These are phyloP conservation scores for Archivesica marissinica DNA, from an alignment of 1,140 invertebrate genomes.

Conservation along the genomic window DNA sequence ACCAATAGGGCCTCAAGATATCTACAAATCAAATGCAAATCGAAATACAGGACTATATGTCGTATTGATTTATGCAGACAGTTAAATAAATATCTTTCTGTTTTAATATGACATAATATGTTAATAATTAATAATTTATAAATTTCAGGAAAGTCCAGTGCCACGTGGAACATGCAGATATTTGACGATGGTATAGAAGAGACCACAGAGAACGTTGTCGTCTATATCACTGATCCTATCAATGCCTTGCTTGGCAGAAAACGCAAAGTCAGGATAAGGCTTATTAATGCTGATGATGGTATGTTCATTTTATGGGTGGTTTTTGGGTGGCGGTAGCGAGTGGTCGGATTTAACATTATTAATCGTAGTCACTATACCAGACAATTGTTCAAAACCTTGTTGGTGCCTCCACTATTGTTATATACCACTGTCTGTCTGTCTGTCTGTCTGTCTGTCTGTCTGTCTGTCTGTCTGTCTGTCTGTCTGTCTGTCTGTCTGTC, in stretches of 20 bases:
- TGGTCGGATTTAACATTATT: too few relatives aligned
- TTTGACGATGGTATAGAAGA: slow-evolving; percentile 74
- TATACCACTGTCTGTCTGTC: too few relatives aligned
- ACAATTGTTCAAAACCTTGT: too few relatives aligned
- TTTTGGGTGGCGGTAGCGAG: too few relatives aligned
- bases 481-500: too few relatives aligned
- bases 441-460: too few relatives aligned
- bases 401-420: too few relatives aligned
- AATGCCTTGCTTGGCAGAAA: slow-evolving; percentile 78
- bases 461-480: too few relatives aligned
- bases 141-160: slow-evolving; percentile 70
- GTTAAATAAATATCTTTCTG: too few relatives aligned
- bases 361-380: too few relatives aligned
- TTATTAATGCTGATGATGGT: slow-evolving; percentile 79
- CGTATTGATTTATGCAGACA: neutral
- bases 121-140: neutral
- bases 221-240: slow-evolving; percentile 73
- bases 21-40: neutral
- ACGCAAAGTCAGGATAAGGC: slow-evolving; percentile 72
- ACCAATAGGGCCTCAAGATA: too few relatives aligned
- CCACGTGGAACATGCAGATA: slow-evolving; percentile 75
- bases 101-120: too few relatives aligned
- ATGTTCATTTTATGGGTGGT: slow-evolving; percentile 45
- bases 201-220: slow-evolving; percentile 76
- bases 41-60: neutral